Conservation (phyloP, 2,113 vertebrate genomes). For the Phocoena sinus region DNA sequence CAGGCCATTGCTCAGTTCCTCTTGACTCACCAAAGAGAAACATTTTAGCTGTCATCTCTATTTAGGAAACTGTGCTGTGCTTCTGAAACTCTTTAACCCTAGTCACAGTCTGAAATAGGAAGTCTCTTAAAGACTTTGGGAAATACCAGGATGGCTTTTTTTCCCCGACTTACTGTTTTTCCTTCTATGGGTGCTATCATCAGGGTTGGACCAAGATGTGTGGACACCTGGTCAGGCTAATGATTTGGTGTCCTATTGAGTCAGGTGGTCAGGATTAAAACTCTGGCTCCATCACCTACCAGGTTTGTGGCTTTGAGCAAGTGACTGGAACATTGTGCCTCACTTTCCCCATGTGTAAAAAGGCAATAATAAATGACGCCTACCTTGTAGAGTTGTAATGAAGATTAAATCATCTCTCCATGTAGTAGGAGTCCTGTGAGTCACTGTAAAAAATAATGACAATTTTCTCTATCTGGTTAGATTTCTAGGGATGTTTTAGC, state of each 20-base stretch:
- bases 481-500: not conserved
- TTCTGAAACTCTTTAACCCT: constrained; percentile 23
- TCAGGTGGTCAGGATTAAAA: not conserved
- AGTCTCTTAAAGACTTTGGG: not conserved
- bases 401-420: not conserved
- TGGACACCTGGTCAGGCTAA: not conserved
- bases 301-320: not conserved
- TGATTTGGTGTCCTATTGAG: not conserved
- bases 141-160: not conserved
- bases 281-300: not conserved
- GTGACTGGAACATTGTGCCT: not conserved
- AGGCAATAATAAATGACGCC: not conserved
- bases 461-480: not conserved
- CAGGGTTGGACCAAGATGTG: not conserved
- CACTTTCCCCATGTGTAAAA: not conserved
- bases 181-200: not conserved
- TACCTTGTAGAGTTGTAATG: not conserved
- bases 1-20: constrained; percentile 16
- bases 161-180: not conserved
- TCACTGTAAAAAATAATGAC: not conserved
- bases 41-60: not conserved
- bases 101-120: not conserved
- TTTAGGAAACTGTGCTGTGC: not conserved
- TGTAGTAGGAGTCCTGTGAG: not conserved
- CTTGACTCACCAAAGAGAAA: constrained; percentile 42